Conservation (phyloP, 2,888 invertebrate genomes). For the Campoplex nolae region DNA sequence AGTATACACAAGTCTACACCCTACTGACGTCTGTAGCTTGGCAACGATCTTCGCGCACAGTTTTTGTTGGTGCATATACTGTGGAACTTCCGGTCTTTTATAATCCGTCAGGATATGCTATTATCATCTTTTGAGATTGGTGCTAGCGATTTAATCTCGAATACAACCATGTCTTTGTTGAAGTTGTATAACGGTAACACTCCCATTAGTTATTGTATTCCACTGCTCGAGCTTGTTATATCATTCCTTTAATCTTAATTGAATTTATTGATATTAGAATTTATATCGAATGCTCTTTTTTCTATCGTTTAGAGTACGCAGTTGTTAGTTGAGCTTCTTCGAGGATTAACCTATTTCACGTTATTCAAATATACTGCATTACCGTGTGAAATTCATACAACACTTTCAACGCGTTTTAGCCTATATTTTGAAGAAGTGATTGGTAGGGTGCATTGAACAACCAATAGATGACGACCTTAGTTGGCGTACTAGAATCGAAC, state of each 20-base stretch:
- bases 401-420: background rate
- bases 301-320: background rate
- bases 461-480: conserved; percentile 27
- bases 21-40: conserved; percentile 47
- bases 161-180: background rate
- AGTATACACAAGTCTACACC: conserved; percentile 25
- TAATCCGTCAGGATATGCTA: conserved; percentile 21
- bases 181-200: background rate
- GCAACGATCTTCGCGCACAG: conserved; percentile 41
- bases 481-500: conserved; percentile 7
- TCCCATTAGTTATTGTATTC: background rate
- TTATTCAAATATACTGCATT: background rate
- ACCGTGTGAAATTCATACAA: background rate
- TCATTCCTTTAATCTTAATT: background rate
- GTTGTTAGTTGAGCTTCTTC: background rate
- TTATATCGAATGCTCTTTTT: background rate
- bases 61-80: conserved; percentile 2
- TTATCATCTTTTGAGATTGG: conserved; percentile 35
- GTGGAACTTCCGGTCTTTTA: conserved; percentile 38
- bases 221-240: background rate
- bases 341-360: background rate
- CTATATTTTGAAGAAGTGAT: background rate
- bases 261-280: background rate
- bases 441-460: conserved; percentile 14
- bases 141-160: background rate